Percentiles rank a stretch among this genome's conserved stretches.
Evolutionary conservation across 92 coral and sea anemone genomes (phyloP).

Genomic region (Bergia puertoricense): DNA sequence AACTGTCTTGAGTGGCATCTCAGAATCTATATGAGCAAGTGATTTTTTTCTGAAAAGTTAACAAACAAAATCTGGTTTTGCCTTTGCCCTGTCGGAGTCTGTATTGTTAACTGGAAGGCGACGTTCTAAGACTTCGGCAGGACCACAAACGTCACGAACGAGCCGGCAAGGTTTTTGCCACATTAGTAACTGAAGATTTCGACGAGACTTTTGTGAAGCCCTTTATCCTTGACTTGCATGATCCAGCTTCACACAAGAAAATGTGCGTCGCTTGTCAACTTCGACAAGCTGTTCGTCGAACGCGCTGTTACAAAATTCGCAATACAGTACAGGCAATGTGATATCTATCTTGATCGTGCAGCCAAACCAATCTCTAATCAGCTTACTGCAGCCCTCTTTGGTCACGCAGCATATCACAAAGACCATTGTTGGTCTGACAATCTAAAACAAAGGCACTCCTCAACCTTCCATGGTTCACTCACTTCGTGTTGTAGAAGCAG

Average conservation of each 20-base stretch:
- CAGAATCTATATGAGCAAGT: no score
- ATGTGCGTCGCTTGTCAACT: not conserved
- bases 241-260: not conserved
- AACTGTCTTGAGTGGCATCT: no score
- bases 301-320: conserved; percentile 38
- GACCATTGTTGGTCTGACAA: not conserved
- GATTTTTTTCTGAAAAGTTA: not conserved
- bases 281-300: conserved; percentile 43
- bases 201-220: conserved; percentile 40
- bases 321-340: conserved; percentile 18
- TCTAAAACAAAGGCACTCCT: not conserved
- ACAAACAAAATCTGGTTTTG: not conserved
- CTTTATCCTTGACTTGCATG: not conserved
- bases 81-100: not conserved
- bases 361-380: conserved; percentile 34
- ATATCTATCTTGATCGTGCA: conserved; percentile 10
- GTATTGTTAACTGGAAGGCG: not conserved
- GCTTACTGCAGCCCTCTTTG: conserved; percentile 3
- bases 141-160: conserved; percentile 27
- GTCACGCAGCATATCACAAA: conserved; percentile 6
- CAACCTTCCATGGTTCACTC: not conserved
- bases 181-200: conserved; percentile 36
- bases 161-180: conserved; percentile 4
- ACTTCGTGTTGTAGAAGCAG: not conserved
- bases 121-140: not conserved